Evolutionary conservation across 2,113 vertebrate species (phyloP).

Genomic region (Pipa parva): DNA sequence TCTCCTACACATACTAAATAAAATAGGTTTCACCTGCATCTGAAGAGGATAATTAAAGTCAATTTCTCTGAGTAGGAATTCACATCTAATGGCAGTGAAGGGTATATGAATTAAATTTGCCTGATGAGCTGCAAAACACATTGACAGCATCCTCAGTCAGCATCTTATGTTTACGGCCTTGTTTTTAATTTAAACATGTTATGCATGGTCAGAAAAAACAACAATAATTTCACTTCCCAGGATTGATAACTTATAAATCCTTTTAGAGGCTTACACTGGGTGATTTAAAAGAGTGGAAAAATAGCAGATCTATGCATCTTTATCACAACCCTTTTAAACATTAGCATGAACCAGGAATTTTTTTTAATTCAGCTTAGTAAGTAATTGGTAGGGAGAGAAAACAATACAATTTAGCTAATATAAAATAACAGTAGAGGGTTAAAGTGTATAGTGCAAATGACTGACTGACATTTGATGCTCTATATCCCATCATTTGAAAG

Average conservation of each 20-base stretch:
- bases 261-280: slow-evolving; percentile 3
- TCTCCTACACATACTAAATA: slow-evolving; percentile 10
- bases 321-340: slow-evolving; percentile 6
- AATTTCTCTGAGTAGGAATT: slow-evolving; percentile 38
- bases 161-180: slow-evolving; percentile 44
- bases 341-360: neutral
- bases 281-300: slow-evolving; percentile 41
- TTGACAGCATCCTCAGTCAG: slow-evolving; percentile 48
- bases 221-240: slow-evolving; percentile 52
- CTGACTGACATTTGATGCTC: no score
- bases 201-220: slow-evolving; percentile 54
- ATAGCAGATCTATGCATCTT: slow-evolving; percentile 12
- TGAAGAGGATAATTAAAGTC: slow-evolving; percentile 46
- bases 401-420: neutral
- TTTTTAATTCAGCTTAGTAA: neutral
- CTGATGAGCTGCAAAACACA: slow-evolving; percentile 47
- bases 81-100: slow-evolving; percentile 41
- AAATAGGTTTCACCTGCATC: slow-evolving; percentile 27
- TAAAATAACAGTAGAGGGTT: neutral
- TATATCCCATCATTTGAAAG: no score
- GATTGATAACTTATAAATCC: slow-evolving; percentile 54
- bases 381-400: neutral
- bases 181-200: slow-evolving; percentile 58
- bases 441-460: neutral
- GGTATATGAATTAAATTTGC: slow-evolving; percentile 56